Evolutionary conservation across 2,113 vertebrate genomes (phyloP).

Genomic region (Panurus biarmicus): DNA sequence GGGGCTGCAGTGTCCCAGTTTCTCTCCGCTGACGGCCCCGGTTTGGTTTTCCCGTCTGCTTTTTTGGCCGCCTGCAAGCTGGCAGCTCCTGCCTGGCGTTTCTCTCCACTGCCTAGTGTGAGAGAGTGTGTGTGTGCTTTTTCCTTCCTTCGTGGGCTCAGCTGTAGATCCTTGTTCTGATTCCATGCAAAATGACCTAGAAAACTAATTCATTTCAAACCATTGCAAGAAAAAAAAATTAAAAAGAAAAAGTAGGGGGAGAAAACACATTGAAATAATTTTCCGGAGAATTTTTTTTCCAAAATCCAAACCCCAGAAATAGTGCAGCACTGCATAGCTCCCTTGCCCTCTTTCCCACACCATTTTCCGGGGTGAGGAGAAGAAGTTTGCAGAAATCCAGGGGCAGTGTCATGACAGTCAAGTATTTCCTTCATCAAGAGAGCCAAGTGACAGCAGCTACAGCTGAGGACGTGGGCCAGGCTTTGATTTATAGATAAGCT

Average conservation of each 20-base stretch:
- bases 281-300: constrained; percentile 1
- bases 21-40: constrained; percentile 11
- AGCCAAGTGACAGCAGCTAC: neutral
- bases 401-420: neutral
- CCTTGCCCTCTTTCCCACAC: neutral
- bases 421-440: constrained; percentile 2
- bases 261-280: constrained; percentile 48
- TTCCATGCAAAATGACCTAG: constrained; percentile 58
- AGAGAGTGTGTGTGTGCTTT: neutral
- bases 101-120: constrained; percentile 4
- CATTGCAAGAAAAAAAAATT: neutral
- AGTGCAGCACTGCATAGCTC: neutral
- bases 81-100: constrained; percentile 19
- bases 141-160: constrained; percentile 21
- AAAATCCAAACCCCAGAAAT: neutral
- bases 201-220: constrained; percentile 49
- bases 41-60: constrained; percentile 65
- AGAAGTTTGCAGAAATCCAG: neutral
- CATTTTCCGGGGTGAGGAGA: neutral
- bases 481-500: constrained; percentile 8
- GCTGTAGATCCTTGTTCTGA: constrained; percentile 45
- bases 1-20: constrained; percentile 33
- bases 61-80: constrained; percentile 38
- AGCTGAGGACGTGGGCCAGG: neutral
- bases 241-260: neutral